These are phyloP conservation scores for Bombyx mandarina DNA, from an alignment of 1,140 invertebrate species.

Conservation along the genomic window DNA sequence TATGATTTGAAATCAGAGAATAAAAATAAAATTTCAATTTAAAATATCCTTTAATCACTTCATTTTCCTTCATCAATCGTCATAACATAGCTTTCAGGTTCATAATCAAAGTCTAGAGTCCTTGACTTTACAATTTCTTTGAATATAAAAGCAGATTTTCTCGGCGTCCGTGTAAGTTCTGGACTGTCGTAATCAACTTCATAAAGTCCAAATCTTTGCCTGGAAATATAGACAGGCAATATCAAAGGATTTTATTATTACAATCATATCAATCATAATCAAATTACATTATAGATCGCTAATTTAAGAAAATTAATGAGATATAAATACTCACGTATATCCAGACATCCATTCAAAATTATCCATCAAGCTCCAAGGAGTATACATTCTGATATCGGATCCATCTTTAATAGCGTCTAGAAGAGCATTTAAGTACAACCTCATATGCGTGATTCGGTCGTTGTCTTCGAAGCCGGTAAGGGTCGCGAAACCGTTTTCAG, in stretches of 20 bases:
- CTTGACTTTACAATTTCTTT: constrained; percentile 69
- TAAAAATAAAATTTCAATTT: too few species aligned
- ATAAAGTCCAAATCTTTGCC: constrained; percentile 80
- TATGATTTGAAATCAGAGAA: too few species aligned
- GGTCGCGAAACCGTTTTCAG: constrained; percentile 43
- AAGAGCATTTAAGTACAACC: constrained; percentile 45
- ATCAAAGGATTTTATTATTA: too few species aligned
- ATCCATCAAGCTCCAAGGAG: constrained; percentile 75
- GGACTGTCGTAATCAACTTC: constrained; percentile 79
- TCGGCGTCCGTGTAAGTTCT: constrained; percentile 75
- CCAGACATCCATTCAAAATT: constrained; percentile 74
- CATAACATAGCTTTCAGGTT: constrained; percentile 36
- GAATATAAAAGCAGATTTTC: constrained; percentile 76
- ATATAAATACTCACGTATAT: constrained; percentile 60
- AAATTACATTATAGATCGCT: too few species aligned
- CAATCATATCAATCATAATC: too few species aligned
- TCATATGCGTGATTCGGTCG: constrained; percentile 49
- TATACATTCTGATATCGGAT: constrained; percentile 63
- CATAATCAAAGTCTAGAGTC: constrained; percentile 53
- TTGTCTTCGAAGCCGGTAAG: constrained; percentile 26
- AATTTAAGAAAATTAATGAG: background rate
- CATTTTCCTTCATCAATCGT: constrained; percentile 30
- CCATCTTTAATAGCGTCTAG: constrained; percentile 36
- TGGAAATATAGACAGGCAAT: constrained; percentile 36
- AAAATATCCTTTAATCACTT: background rate